Evolutionary conservation across 2,888 invertebrate species (phyloP).

Genomic region (Phengaris alcon): DNA sequence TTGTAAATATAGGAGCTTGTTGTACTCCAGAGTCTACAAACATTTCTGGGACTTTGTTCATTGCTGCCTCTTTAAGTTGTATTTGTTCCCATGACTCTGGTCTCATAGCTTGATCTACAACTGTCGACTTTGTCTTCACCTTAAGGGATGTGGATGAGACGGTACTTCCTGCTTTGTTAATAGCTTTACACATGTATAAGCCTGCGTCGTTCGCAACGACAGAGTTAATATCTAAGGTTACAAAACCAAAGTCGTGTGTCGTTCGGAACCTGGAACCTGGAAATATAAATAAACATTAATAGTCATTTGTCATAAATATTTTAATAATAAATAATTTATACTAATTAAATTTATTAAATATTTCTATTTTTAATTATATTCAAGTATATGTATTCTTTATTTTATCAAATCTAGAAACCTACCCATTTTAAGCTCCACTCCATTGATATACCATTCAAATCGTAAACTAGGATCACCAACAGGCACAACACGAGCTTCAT

Average conservation of each 20-base stretch:
- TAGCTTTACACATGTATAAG: constrained; percentile 95
- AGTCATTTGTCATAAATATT: too few relatives aligned
- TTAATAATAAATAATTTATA: too few relatives aligned
- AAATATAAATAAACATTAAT: constrained; percentile 35
- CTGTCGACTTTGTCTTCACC: constrained; percentile 89
- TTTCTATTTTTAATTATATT: too few relatives aligned
- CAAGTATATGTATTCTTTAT: too few relatives aligned
- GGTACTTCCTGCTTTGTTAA: constrained; percentile 95
- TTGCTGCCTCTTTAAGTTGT: constrained; percentile 93
- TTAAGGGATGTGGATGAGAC: constrained; percentile 94
- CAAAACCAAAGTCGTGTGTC: constrained; percentile 95
- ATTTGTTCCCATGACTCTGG: constrained; percentile 96
- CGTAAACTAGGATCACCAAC: constrained; percentile 95
- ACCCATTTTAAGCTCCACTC: constrained; percentile 94
- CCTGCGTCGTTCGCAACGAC: constrained; percentile 94
- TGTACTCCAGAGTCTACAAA: constrained; percentile 91
- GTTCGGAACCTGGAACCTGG: constrained; percentile 92
- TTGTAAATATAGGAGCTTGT: constrained; percentile 97
- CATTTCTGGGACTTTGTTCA: constrained; percentile 93
- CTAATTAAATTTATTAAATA: too few relatives aligned
- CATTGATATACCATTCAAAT: constrained; percentile 98
- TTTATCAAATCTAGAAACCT: constrained; percentile 43
- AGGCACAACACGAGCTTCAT: constrained; percentile 94
- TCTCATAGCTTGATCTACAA: constrained; percentile 90
- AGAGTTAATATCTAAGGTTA: constrained; percentile 93